Percentiles rank a stretch among this genome's conserved stretches.
Evolutionary conservation across 2,888 invertebrate genomes (phyloP).

Genomic region (Leuctra nigra): DNA sequence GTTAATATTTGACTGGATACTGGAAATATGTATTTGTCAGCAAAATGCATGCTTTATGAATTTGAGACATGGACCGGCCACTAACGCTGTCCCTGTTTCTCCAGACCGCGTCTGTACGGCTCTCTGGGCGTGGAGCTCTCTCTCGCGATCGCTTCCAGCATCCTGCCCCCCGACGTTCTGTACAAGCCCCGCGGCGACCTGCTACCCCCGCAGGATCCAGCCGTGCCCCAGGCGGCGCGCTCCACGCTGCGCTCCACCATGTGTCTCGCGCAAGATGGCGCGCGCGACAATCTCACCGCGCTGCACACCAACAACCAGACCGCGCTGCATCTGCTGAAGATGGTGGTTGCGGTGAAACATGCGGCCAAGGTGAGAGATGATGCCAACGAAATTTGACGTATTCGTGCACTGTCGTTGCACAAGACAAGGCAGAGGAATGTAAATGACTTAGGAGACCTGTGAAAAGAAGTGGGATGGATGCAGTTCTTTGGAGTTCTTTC

Average conservation of each 20-base stretch:
- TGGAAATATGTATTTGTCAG: too few species aligned
- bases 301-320: constrained; percentile 35
- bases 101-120: constrained; percentile 43
- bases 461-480: too few species aligned
- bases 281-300: constrained; percentile 32
- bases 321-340: constrained; percentile 35
- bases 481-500: too few species aligned
- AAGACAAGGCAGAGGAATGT: too few species aligned
- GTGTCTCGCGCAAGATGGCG: constrained; percentile 33
- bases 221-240: constrained; percentile 37
- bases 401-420: too few species aligned
- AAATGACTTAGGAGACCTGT: too few species aligned
- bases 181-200: constrained; percentile 40
- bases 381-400: too few species aligned
- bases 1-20: too few species aligned
- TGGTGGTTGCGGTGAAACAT: constrained; percentile 37
- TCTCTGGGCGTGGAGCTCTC: constrained; percentile 44
- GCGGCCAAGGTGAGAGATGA: constrained; percentile 39
- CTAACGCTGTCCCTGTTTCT: too few species aligned
- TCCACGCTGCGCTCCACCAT: constrained; percentile 30
- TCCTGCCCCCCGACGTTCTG: constrained; percentile 41
- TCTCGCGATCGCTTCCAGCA: constrained; percentile 41
- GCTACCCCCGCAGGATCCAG: constrained; percentile 38
- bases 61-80: too few species aligned
- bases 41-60: too few species aligned